phyloP scores from a whole-genome alignment of 2,113 vertebrate genomes.

The Pipa parva region DNA sequence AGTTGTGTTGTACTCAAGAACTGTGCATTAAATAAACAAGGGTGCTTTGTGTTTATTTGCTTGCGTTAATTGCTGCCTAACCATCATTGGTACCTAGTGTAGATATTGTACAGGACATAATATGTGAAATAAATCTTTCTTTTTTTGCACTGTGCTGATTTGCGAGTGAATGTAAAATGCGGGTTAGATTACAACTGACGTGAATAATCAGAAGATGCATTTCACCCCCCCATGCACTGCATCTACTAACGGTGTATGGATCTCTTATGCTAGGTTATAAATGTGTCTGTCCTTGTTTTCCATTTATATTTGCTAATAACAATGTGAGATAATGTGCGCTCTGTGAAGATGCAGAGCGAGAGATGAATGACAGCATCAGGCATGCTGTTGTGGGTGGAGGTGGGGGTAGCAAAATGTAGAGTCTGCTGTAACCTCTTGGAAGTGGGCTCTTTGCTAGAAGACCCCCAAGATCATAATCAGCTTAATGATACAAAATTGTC shows the following conservation, averaged over 20 bases:
- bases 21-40: constrained; percentile 21
- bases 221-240: not conserved
- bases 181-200: constrained; percentile 31
- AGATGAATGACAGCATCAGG: constrained; percentile 40
- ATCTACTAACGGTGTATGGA: constrained; percentile 4
- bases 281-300: constrained; percentile 41
- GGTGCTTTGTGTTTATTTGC: constrained; percentile 36
- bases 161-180: constrained; percentile 12
- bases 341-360: constrained; percentile 19
- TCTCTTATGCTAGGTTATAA: constrained; percentile 33
- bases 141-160: not conserved
- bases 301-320: constrained; percentile 44
- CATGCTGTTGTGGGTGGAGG: constrained; percentile 19
- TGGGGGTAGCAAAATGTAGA: constrained; percentile 12
- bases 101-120: constrained; percentile 4
- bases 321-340: constrained; percentile 39
- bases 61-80: constrained; percentile 34
- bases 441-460: not conserved
- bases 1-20: constrained; percentile 11
- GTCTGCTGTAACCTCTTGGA: constrained; percentile 9
- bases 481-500: not conserved
- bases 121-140: constrained; percentile 14
- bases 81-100: constrained; percentile 25
- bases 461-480: not conserved
- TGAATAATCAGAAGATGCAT: constrained; percentile 18